Base-by-base conservation (phyloP, 1,140 invertebrate species). In the Zaprionus lachaisei region DNA sequence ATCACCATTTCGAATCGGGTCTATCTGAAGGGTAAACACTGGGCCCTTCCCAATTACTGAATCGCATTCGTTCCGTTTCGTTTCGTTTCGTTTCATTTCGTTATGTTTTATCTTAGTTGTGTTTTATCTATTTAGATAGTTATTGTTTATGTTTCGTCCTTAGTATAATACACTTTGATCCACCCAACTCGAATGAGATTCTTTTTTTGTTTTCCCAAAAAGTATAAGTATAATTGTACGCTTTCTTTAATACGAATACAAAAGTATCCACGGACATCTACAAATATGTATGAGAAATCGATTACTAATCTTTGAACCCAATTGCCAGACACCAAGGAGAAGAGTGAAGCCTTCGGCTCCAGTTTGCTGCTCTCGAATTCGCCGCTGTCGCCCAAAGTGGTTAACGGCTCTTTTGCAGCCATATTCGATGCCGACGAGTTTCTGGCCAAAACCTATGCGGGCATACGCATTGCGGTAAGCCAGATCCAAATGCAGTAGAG, bases 371-470 rank as follows among this genome's bases (percentile, higher is more conserved):
- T 99, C 26, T 96, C 98, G 11, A 99, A 99, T 93, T 97, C 97
- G 24, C 98, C 98, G 1, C 98, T 99, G 96, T 99, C 98, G 26
- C 98, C 98, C 0, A 99, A 99, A 94, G 97, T 99, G 20, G 97
- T 99, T 7, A 99, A 99, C 85, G 98, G 98, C 1, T 99, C 97
- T 77, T 99, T 98, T 93, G 98, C 97, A 0, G 98, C 98, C 7
- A 96, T 99, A 71, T 98, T 98, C 86, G 98, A 99, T 90, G 96
- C 97, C 37, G 96, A 95, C 62, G 97, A 98, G 81, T 95, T 97
- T 15, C 94, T 98, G 57, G 95, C 95, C 22, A 97, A 96, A 87
- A 96, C 97, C 80, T 97, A 96, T 93, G 96, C 96, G 93, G 96
- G 97, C 95, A 94, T 94, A 90, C 83, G 83, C 61, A 86, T 92